These are phyloP conservation scores for Dufourea novaeangliae DNA, from an alignment of 1,140 invertebrate species.

Conservation along the genomic window DNA sequence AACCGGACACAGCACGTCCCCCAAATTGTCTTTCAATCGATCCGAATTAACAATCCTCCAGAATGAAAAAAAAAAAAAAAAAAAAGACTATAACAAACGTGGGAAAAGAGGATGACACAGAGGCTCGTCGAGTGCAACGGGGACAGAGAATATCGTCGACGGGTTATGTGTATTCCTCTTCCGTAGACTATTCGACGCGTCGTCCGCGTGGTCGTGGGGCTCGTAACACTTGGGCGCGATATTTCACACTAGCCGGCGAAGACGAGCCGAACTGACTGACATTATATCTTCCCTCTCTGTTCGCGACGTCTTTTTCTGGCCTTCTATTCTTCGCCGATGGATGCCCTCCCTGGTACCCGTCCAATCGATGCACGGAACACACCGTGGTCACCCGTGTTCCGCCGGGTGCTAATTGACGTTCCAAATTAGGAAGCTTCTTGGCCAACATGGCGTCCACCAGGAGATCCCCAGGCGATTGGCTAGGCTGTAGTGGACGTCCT, in stretches of 20 bases:
- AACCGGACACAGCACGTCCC: too few relatives aligned
- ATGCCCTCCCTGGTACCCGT: slow-evolving; percentile 28
- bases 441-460: slow-evolving; percentile 62
- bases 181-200: slow-evolving; percentile 10
- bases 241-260: slow-evolving; percentile 81
- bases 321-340: slow-evolving; percentile 39
- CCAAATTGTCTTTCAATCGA: too few relatives aligned
- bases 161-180: slow-evolving; percentile 26
- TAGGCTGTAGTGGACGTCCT: too few relatives aligned
- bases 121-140: background rate
- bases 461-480: slow-evolving; percentile 48
- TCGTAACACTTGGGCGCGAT: slow-evolving; percentile 82
- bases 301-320: slow-evolving; percentile 40
- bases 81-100: too few relatives aligned
- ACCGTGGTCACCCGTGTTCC: slow-evolving; percentile 57
- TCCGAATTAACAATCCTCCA: slow-evolving; percentile 20
- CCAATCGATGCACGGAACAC: slow-evolving; percentile 38
- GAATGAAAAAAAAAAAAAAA: slow-evolving; percentile 10
- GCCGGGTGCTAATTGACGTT: slow-evolving; percentile 64
- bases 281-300: slow-evolving; percentile 64
- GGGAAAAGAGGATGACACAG: background rate
- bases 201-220: slow-evolving; percentile 60
- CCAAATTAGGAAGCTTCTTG: slow-evolving; percentile 64
- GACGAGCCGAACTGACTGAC: slow-evolving; percentile 56
- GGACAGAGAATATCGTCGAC: slow-evolving; percentile 34